A percentile compares a stretch with the other conserved stretches of the same genome.
Conservation (phyloP, 2,113 vertebrate species). For the Hiodon tergisus region DNA sequence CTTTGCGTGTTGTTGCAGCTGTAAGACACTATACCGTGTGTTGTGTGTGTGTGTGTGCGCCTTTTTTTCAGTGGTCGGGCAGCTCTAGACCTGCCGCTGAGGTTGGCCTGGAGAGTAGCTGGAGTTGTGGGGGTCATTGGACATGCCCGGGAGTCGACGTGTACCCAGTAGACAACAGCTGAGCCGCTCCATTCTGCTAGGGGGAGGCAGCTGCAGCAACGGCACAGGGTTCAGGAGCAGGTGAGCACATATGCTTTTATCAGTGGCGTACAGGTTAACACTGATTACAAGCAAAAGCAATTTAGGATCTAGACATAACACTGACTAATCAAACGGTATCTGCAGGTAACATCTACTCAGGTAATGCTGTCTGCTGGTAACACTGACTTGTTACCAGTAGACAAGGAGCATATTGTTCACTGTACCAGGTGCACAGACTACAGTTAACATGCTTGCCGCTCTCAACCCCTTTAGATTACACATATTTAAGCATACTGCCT, state of each 20-base stretch:
- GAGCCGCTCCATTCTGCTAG: constrained; percentile 92
- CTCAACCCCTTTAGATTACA: no score
- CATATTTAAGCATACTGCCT: not conserved
- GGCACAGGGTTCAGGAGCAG: constrained; percentile 87
- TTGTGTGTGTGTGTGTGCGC: not conserved
- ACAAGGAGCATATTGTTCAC: no score
- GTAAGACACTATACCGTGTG: not conserved
- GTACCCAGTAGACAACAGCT: constrained; percentile 98
- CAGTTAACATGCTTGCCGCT: not conserved
- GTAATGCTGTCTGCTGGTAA: no score
- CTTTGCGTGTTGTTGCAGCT: not conserved
- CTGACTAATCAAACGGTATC: no score
- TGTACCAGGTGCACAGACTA: not conserved
- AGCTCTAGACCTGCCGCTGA: constrained; percentile 53
- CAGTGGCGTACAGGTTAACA: no score
- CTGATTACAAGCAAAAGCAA: no score
- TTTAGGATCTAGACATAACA: no score
- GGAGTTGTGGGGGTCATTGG: constrained; percentile 54
- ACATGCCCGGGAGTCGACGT: constrained; percentile 99
- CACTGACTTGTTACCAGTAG: no score
- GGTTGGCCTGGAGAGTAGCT: constrained; percentile 41
- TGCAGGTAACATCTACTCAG: no score
- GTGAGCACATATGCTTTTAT: constrained; percentile 45
- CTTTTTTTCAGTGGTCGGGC: constrained; percentile 47
- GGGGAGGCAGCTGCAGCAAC: constrained; percentile 86